phyloP scores from a whole-genome alignment of 1,140 invertebrate species.

The Lordiphosa stackelbergi region DNA sequence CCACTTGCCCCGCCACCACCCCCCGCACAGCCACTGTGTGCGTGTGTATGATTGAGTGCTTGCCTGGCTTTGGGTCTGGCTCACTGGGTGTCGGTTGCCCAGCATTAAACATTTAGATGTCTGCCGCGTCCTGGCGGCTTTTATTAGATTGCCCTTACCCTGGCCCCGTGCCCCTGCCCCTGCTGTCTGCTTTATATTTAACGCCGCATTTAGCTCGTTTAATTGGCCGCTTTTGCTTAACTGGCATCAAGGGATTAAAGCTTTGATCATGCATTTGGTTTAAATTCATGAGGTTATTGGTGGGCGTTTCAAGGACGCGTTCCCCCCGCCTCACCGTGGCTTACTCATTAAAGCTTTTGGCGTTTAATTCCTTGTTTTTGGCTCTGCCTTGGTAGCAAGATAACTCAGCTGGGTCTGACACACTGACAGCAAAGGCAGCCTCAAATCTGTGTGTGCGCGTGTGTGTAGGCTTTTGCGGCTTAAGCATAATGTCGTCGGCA shows the following conservation, averaged over 20 bases:
- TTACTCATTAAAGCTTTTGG: conserved; percentile 55
- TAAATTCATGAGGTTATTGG: conserved; percentile 48
- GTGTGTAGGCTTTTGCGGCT: conserved; percentile 40
- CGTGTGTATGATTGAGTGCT: conserved; percentile 60
- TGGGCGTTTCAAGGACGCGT: conserved; percentile 44
- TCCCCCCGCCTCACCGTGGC: conserved; percentile 11
- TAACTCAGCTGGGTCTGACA: conserved; percentile 54
- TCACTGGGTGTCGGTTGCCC: conserved; percentile 44
- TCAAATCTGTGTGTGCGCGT: conserved; percentile 27
- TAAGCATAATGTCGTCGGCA: conserved; percentile 62
- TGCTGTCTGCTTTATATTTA: conserved; percentile 47
- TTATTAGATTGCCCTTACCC: conserved; percentile 56
- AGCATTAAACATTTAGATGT: conserved; percentile 60
- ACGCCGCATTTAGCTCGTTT: conserved; percentile 65
- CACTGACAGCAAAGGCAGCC: conserved; percentile 43
- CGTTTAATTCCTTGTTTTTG: conserved; percentile 48
- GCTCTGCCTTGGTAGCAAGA: conserved; percentile 28
- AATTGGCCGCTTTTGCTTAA: conserved; percentile 65
- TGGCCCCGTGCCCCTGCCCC: not conserved
- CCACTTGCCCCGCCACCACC: conserved; percentile 30
- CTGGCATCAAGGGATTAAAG: conserved; percentile 64
- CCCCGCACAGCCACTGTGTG: conserved; percentile 23
- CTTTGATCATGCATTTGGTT: conserved; percentile 68
- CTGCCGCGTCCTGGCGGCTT: conserved; percentile 42
- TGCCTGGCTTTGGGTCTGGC: conserved; percentile 29